Base-by-base conservation (phyloP, 2,113 vertebrate genomes). In the Micronisus gabar region DNA sequence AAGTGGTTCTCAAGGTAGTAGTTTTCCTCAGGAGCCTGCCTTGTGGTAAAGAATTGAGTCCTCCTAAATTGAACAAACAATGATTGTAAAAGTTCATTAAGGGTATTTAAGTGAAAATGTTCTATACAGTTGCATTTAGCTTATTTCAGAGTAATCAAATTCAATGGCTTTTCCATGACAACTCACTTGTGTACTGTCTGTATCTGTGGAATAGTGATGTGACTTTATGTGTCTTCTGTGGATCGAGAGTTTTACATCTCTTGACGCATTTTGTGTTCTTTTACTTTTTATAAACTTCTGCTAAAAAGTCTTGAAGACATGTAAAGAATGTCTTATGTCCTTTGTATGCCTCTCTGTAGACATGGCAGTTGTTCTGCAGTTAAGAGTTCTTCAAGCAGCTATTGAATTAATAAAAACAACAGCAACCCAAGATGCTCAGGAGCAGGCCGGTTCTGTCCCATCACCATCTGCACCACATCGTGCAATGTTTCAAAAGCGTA, bases 401-500 rank as follows among this genome's bases (percentile, higher is more conserved):
- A 98, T 99, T 48, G 99, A 99, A 90, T 99, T 99, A 93, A 99
- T 99, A 95, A 99, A 98, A 97, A 99, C 98, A 4, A 99, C 99
- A 27, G 98, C 99, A 94, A 99, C 98, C 97, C 99, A 99, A 89
- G 99, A 99, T 74, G 97, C 98, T 58, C 99, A 98, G 95, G 98
- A 98, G 81, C 90, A 98, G 81, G 94, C 97, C 21, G 91, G 97
- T 63, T 97, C 98, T 10, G 96, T 95, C 14, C 98, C 97, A 1
- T 88, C 97, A 0, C 93, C 98, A 11, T 95, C 97, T 47, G 96
- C 98, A 27, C 97, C 98, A 1, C 99, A 99, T 63, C 98, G 98
- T 0, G 38, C 98, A 26, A 90, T 98, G 81, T 97, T 99, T 82
- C 99, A 98, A n/a, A 99, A 99, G 86, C 98, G 98, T 79, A 99